Evolutionary conservation across 1,140 invertebrate species (phyloP), one percentile per base, ranked within the genome.

Genomic region (Laodelphax striatellus): DNA sequence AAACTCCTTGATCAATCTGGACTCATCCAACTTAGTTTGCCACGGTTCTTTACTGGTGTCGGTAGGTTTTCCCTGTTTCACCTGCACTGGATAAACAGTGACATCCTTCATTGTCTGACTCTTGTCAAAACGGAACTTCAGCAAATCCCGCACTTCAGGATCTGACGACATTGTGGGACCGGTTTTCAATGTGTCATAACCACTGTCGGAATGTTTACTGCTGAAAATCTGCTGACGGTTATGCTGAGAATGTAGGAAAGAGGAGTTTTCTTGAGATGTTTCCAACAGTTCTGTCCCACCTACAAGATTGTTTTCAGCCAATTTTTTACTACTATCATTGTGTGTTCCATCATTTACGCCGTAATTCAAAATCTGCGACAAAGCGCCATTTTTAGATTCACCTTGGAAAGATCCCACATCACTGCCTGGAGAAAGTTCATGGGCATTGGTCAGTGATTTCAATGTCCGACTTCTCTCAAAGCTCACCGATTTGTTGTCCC

Each of bases 1-100:
- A 59, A 73, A 75, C 28, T 76, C 74, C 57, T 75, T 77, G 17
- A 75, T 69, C 5, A 77, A 67, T 16, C 70, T 69, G 21, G 71
- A 71, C 61, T 75, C 74, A 28, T 77, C 73, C 16, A 75, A 68
- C 28, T 74, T 73, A 1, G 69, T 64, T 21, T 74, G 70, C 71
- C 71, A 74, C 11, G 65, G 58, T 16, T 71, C 67, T 34, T 38
- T 56, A 41, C 55, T 41, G 17, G 34, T 13, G 11, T 19, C 24
- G 8, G n/a, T n/a, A n/a, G 55, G n/a, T 43, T 57, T 62, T 21
- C n/a, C 38, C 11, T 28, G n/a, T 52, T 57, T 57, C n/a, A 53
- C 41, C 41, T 64, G 60, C 2, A 59, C 52, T 41, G 55, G 57
- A 14, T 62, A 62, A 24, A 54, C 34, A 54, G 46, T 11, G 10